Evolutionary conservation across 2,113 vertebrate species (phyloP), one percentile per base, ranked within the genome.

Genomic region (Lonchura striata): DNA sequence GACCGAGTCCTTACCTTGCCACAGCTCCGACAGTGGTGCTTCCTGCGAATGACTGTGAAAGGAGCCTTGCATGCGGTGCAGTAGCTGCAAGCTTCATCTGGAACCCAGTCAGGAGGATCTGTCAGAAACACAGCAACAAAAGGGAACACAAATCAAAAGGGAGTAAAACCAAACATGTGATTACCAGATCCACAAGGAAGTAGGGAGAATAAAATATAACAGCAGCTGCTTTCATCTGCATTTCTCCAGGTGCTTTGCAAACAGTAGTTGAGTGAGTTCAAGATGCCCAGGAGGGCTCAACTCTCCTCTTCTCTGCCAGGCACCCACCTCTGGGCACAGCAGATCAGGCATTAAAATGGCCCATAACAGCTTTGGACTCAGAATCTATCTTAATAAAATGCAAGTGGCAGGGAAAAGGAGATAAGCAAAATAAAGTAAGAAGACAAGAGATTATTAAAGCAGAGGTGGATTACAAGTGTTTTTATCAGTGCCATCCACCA

Each of bases 21-120:
- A 77, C 99, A 99, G 98, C 99, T 99, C 95, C 99, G 98, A 87
- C 99, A 99, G 97, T 99, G 99, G 96, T 99, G 99, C 64, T 99
- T 99, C 96, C 99, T 98, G 96, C 99, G 99, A 88, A 99, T 99
- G 91, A 99, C 99, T 1, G 99, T 99, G 98, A 99, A 99, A 4
- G 99, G 99, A 33, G 99, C 99, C 90, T 99, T 99, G 97, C 99
- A 99, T 18, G 99, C 98, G 2, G 99, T 98, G 97, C 99, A 99
- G 95, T 98, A 98, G 97, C 98, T 99, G 74, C 99, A 99, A 89
- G 97, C 99, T 96, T 99, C 99, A 88, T 99, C 99, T 5, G 99
- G 99, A 50, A 99, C 99, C 99, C 99, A 99, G 91, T 99, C 99
- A 33, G 99, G 99, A 88, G 99, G 99, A 94, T 99, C 99, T 99